Percentiles rank a stretch among this genome's conserved stretches.
These are phyloP conservation scores for Dinoponera quadriceps DNA, from an alignment of 1,140 invertebrate genomes.

Conservation along the genomic window DNA sequence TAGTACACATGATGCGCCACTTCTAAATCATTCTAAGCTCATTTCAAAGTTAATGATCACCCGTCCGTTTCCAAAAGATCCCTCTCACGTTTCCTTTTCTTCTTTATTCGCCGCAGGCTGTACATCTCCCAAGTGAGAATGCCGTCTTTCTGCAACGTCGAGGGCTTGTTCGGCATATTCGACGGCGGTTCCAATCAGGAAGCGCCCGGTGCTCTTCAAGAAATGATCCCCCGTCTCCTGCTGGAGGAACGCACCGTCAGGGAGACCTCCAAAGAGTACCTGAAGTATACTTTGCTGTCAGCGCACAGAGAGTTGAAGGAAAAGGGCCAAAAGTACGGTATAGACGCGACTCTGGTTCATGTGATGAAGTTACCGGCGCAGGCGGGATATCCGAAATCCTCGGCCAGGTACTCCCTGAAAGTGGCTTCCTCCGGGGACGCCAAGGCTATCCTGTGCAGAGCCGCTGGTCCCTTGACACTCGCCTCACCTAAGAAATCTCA, in stretches of 20 bases:
- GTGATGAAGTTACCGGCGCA: constrained; percentile 87
- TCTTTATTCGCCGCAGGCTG: constrained; percentile 82
- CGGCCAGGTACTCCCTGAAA: constrained; percentile 88
- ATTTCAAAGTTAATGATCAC: not conserved
- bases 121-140: constrained; percentile 92
- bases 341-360: constrained; percentile 91
- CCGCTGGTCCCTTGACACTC: constrained; percentile 87
- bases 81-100: not conserved
- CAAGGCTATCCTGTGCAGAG: constrained; percentile 89
- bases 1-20: too few relatives aligned
- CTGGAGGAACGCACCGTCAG: constrained; percentile 92
- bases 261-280: constrained; percentile 92
- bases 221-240: constrained; percentile 91
- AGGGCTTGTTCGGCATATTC: constrained; percentile 93
- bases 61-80: not conserved
- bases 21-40: too few relatives aligned
- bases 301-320: constrained; percentile 91
- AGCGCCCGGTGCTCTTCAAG: constrained; percentile 89
- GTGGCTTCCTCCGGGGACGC: constrained; percentile 91
- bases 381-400: constrained; percentile 73
- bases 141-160: constrained; percentile 91
- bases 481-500: constrained; percentile 84
- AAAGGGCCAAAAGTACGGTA: constrained; percentile 89
- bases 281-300: constrained; percentile 93
- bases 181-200: constrained; percentile 91